Evolutionary conservation across 2,113 vertebrate species (phyloP).

Genomic region (Mesocricetus auratus): DNA sequence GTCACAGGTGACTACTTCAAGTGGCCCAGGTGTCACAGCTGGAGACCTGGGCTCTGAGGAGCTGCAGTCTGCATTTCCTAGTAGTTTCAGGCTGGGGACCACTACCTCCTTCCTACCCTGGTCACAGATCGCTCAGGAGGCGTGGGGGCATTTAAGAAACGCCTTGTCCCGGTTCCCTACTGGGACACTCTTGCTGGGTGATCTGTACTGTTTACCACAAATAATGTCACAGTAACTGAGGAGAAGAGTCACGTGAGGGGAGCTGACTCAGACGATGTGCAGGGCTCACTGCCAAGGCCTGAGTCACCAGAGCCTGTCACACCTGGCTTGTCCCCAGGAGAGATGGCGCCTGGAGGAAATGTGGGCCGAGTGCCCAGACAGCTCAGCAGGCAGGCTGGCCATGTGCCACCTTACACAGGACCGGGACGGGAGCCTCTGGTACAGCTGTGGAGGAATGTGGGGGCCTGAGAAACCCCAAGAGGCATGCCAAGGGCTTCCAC

Average conservation of each 20-base stretch:
- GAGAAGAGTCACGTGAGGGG: background rate
- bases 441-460: background rate
- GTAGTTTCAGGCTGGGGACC: background rate
- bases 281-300: background rate
- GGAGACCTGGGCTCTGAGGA: background rate
- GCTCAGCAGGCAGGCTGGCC: background rate
- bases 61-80: background rate
- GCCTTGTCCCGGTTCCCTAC: background rate
- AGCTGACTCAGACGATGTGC: background rate
- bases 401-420: background rate
- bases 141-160: background rate
- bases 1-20: background rate
- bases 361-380: background rate
- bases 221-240: constrained; percentile 32
- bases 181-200: background rate
- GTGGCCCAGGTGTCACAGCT: background rate
- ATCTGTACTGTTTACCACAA: constrained; percentile 54
- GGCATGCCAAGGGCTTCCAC: no score
- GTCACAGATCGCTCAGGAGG: background rate
- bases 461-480: background rate
- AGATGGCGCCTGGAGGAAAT: background rate
- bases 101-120: background rate
- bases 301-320: background rate
- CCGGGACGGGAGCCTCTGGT: background rate
- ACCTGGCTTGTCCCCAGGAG: background rate